phyloP scores from a whole-genome alignment of 2,888 invertebrate genomes.

The Acheta domesticus region DNA sequence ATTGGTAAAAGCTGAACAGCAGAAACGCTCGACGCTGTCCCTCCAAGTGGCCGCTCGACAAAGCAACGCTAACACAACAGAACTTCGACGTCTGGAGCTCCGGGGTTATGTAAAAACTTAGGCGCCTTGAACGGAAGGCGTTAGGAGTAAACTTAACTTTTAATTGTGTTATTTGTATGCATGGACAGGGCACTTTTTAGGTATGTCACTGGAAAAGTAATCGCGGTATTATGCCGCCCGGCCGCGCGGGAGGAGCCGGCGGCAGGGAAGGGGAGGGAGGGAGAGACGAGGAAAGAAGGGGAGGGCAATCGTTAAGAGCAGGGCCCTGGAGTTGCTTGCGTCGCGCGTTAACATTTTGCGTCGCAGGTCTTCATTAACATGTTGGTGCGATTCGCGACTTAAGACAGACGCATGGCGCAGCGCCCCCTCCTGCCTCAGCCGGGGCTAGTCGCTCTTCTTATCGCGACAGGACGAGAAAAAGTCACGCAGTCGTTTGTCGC shows the following conservation, averaged over 20 bases:
- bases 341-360: background rate
- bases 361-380: background rate
- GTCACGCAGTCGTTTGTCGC: background rate
- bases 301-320: background rate
- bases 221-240: background rate
- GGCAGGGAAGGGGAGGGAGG: background rate
- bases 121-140: constrained; percentile 1
- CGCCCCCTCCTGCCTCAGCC: background rate
- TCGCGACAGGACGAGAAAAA: background rate
- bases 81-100: too few relatives aligned
- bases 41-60: too few relatives aligned
- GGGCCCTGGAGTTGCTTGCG: background rate
- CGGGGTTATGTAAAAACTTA: background rate
- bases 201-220: constrained; percentile 2
- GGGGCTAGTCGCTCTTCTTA: background rate
- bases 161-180: constrained; percentile 18
- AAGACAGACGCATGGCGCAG: background rate
- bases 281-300: background rate
- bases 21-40: too few relatives aligned
- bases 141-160: background rate
- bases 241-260: background rate
- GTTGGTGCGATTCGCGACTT: background rate
- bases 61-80: too few relatives aligned
- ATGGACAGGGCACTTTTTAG: constrained; percentile 18
- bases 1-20: too few relatives aligned